Conservation (phyloP, 2,113 vertebrate genomes). For the Brienomyrus brachyistius region DNA sequence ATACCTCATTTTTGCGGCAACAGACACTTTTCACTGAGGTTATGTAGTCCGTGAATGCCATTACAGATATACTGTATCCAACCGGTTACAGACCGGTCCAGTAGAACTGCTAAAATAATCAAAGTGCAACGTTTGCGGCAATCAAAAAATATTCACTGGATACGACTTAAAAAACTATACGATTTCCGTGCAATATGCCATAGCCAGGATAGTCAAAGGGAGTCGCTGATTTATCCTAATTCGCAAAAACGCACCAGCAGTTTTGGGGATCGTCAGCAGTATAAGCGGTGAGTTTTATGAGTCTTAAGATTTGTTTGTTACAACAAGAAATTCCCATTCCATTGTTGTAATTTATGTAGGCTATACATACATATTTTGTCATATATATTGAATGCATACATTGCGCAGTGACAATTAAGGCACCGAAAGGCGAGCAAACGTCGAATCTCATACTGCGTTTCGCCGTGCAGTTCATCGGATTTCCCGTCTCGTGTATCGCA, state of each 20-base stretch:
- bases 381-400: not conserved
- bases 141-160: not conserved
- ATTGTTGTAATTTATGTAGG: not conserved
- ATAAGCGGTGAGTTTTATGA: not conserved
- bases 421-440: not conserved
- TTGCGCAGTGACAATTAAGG: not conserved
- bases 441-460: not conserved
- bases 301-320: not conserved
- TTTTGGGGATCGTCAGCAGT: not conserved
- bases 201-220: not conserved
- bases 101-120: not conserved
- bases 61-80: not conserved
- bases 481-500: not conserved
- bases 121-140: not conserved
- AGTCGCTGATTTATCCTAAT: not conserved
- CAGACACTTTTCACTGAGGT: not conserved
- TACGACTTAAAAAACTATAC: not conserved
- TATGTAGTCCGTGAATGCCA: not conserved
- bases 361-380: not conserved
- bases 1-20: not conserved
- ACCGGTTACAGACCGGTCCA: not conserved
- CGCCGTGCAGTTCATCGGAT: not conserved
- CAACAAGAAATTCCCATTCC: not conserved
- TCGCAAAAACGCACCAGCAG: not conserved
- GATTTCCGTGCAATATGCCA: not conserved